phyloP scores from a whole-genome alignment of 92 coral and sea anemone genomes.

The Galaxea fascicularis region DNA sequence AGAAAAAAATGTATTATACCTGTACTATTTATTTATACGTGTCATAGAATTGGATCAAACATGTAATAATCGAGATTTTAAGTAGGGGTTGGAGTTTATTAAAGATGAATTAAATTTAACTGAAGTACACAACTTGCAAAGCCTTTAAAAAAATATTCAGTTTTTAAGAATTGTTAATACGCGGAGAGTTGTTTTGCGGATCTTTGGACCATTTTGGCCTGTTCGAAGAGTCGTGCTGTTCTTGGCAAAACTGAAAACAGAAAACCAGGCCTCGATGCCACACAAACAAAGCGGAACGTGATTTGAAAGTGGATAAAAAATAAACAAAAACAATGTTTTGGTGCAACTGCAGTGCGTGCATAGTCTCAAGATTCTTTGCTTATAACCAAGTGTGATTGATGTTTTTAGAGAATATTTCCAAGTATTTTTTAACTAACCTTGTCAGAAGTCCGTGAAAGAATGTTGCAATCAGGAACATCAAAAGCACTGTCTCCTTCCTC shows the following conservation, averaged over 20 bases:
- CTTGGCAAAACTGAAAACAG: slow-evolving; percentile 8
- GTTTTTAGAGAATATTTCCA: neutral
- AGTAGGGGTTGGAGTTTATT: too few relatives aligned
- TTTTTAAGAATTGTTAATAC: too few relatives aligned
- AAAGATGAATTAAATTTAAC: too few relatives aligned
- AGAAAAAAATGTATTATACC: too few relatives aligned
- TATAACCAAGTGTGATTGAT: neutral
- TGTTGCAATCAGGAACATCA: slow-evolving; percentile 20
- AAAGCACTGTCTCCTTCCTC: slow-evolving; percentile 22
- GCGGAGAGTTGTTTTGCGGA: slow-evolving; percentile 13
- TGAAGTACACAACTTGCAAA: too few relatives aligned
- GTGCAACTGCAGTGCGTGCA: neutral
- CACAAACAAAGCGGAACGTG: neutral
- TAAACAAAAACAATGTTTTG: neutral
- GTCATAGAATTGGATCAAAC: too few relatives aligned
- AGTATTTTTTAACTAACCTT: slow-evolving; percentile 8
- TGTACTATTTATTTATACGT: too few relatives aligned
- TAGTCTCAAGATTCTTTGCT: neutral
- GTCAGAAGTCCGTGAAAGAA: slow-evolving; percentile 40
- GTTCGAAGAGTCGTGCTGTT: slow-evolving; percentile 22
- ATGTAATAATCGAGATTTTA: too few relatives aligned
- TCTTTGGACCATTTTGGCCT: slow-evolving; percentile 6
- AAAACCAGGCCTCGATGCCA: neutral
- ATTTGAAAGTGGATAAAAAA: neutral
- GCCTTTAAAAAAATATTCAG: too few relatives aligned